Evolutionary conservation across 2,113 vertebrate genomes (phyloP).

Genomic region (Pantherophis guttatus): DNA sequence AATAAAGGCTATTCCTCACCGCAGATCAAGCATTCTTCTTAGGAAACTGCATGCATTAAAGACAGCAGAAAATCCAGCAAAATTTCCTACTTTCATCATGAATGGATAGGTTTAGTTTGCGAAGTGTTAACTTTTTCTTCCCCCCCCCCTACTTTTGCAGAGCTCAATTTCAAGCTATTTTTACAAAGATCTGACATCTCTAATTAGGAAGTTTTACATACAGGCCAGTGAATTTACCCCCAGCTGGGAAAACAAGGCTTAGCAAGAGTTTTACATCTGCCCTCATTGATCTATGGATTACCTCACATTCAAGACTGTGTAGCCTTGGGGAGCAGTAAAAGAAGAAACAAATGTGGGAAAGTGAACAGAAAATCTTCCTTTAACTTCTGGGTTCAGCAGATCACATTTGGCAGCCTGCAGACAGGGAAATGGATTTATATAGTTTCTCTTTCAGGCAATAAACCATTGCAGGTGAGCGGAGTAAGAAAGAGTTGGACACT

Average conservation of each 20-base stretch:
- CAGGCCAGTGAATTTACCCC: slow-evolving; percentile 86
- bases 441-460: slow-evolving; percentile 37
- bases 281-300: slow-evolving; percentile 92
- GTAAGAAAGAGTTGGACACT: background rate
- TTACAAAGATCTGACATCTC: slow-evolving; percentile 74
- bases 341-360: slow-evolving; percentile 83
- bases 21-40: background rate
- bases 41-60: background rate
- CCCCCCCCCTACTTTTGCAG: slow-evolving; percentile 28
- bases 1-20: background rate
- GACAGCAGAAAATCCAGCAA: background rate
- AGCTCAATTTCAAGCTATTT: slow-evolving; percentile 63
- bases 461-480: background rate
- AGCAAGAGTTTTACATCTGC: slow-evolving; percentile 89
- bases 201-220: slow-evolving; percentile 83
- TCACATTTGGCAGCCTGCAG: slow-evolving; percentile 63
- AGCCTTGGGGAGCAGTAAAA: slow-evolving; percentile 72
- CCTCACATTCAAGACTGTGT: slow-evolving; percentile 80
- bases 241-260: slow-evolving; percentile 88
- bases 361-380: slow-evolving; percentile 70
- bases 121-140: slow-evolving; percentile 61
- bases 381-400: slow-evolving; percentile 67
- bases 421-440: slow-evolving; percentile 51
- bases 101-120: slow-evolving; percentile 11
- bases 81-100: background rate